Evolutionary conservation across 1,140 invertebrate genomes (phyloP).

Genomic region (Mya arenaria): DNA sequence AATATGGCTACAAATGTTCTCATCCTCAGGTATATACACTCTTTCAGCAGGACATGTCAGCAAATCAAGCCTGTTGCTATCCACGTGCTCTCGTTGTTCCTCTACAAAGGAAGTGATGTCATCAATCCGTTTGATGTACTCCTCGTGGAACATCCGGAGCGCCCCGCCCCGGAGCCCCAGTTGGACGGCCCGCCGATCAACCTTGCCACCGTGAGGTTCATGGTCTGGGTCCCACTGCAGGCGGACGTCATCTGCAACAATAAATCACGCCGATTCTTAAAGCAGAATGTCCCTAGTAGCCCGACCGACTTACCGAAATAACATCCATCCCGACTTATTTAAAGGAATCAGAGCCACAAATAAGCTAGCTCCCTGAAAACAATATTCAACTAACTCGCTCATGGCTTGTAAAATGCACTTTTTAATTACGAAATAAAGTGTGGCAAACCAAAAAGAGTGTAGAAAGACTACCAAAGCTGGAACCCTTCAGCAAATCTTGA

Average conservation of each 20-base stretch:
- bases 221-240: conserved; percentile 77
- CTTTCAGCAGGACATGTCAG: conserved; percentile 19
- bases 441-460: no score
- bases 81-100: conserved; percentile 36
- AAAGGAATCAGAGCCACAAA: no score
- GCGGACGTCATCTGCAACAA: conserved; percentile 54
- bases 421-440: no score
- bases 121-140: conserved; percentile 60
- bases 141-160: conserved; percentile 51
- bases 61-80: conserved; percentile 4
- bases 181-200: conserved; percentile 70
- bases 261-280: no score
- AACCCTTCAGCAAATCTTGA: no score
- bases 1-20: conserved; percentile 16
- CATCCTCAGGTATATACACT: conserved; percentile 18
- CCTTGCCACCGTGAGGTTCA: conserved; percentile 56
- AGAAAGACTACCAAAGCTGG: no score
- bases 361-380: no score
- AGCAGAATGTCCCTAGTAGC: no score
- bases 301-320: no score
- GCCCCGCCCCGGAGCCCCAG: conserved; percentile 65
- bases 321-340: no score
- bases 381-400: no score
- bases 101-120: conserved; percentile 65
- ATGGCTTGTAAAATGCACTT: no score